Percentiles rank a stretch among this genome's conserved stretches.
These are phyloP conservation scores for Nilaparvata lugens DNA, from an alignment of 1,140 invertebrate species.

Conservation along the genomic window DNA sequence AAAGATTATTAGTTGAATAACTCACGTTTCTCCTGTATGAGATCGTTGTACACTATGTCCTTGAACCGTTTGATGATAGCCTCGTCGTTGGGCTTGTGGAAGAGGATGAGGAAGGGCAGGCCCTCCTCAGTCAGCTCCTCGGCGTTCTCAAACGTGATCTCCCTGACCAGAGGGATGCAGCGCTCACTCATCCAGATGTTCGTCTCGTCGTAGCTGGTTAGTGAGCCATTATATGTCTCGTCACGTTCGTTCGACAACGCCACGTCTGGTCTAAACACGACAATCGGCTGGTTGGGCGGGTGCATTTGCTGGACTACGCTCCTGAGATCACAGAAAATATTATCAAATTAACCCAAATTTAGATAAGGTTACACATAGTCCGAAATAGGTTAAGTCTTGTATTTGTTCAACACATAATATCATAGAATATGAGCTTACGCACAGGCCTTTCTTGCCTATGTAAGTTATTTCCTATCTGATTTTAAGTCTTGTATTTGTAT, in stretches of 20 bases:
- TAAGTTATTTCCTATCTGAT: no score
- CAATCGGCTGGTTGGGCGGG: slow-evolving; percentile 64
- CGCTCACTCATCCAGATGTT: slow-evolving; percentile 71
- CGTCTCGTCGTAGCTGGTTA: slow-evolving; percentile 61
- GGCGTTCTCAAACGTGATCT: slow-evolving; percentile 99
- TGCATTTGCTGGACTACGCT: slow-evolving; percentile 63
- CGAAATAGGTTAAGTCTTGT: no score
- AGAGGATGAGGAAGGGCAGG: slow-evolving; percentile 96
- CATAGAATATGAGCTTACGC: no score
- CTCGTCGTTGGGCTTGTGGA: slow-evolving; percentile 78
- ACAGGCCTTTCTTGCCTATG: no score
- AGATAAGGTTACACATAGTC: no score
- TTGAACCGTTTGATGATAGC: slow-evolving; percentile 81
- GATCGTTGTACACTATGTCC: slow-evolving; percentile 64
- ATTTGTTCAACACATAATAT: no score
- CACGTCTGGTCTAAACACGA: slow-evolving; percentile 71
- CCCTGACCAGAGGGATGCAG: slow-evolving; percentile 79
- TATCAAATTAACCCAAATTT: no score
- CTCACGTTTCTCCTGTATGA: slow-evolving; percentile 87
- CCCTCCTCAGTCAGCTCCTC: slow-evolving; percentile 99
- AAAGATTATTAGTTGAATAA: no score
- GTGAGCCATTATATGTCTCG: slow-evolving; percentile 65
- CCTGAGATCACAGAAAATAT: slow-evolving; percentile 32
- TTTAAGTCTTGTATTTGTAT: no score
- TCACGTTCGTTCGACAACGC: slow-evolving; percentile 68